Percentiles rank a stretch among this genome's conserved stretches.
phyloP scores from a whole-genome alignment of 2,113 vertebrate species.

The Pterocles orientalis region DNA sequence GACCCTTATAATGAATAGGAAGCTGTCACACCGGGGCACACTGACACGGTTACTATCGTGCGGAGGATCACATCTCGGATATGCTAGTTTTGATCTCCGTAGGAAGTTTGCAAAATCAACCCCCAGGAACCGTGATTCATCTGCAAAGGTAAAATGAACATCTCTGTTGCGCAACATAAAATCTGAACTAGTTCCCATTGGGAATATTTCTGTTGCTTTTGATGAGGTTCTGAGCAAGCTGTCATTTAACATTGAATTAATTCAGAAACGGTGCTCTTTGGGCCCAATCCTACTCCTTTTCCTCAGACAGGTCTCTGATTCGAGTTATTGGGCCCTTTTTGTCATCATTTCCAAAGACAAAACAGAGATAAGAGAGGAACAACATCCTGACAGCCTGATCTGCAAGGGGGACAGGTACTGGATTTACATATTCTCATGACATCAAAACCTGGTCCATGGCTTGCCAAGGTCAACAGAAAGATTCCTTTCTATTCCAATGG shows the following conservation, averaged over 20 bases:
- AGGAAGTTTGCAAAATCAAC: slow-evolving; percentile 61
- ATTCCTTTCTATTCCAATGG: background rate
- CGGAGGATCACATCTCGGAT: background rate
- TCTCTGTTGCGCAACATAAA: slow-evolving; percentile 15
- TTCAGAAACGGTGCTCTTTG: background rate
- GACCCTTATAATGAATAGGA: slow-evolving; percentile 41
- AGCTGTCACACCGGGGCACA: slow-evolving; percentile 22
- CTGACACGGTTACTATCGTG: background rate
- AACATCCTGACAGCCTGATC: background rate
- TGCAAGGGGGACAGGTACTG: background rate
- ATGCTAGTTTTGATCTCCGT: background rate
- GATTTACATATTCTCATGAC: background rate
- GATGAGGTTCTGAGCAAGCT: background rate
- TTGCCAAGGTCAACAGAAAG: background rate
- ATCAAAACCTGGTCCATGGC: background rate
- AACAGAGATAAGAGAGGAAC: background rate
- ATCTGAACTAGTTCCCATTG: background rate
- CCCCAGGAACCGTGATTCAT: slow-evolving; percentile 67
- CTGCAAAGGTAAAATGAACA: slow-evolving; percentile 65
- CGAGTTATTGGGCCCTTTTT: background rate
- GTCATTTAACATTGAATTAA: background rate
- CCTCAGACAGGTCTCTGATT: background rate
- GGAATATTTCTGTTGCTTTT: slow-evolving; percentile 11
- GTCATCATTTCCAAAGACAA: background rate
- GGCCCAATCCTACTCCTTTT: background rate